These are phyloP conservation scores for Onychomys torridus DNA, from an alignment of 2,797 vertebrate genomes.

Conservation along the genomic window DNA sequence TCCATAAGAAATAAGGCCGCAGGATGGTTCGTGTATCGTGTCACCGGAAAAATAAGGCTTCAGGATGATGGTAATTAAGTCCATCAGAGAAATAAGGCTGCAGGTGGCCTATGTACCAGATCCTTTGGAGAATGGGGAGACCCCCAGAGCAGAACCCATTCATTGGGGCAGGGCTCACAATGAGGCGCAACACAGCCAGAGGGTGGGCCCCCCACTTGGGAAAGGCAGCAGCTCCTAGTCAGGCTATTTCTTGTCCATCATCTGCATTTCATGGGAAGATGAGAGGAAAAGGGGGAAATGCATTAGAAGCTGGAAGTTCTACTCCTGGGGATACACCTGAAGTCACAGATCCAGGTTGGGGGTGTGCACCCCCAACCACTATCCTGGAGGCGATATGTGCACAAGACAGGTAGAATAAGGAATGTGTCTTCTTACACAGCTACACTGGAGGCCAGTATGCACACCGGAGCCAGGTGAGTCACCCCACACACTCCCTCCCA, in stretches of 20 bases:
- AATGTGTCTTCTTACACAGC: background rate
- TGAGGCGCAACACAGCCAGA: background rate
- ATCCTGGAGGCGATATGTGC: background rate
- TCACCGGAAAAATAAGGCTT: constrained; percentile 60
- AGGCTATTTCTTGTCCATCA: constrained; percentile 81
- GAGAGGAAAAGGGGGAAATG: background rate
- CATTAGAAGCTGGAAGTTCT: background rate
- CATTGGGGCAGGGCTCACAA: background rate
- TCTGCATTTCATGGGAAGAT: constrained; percentile 59
- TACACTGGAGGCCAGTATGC: background rate
- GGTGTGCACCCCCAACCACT: no score
- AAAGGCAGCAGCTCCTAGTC: constrained; percentile 53
- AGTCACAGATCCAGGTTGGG: background rate
- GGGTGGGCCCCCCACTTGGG: background rate
- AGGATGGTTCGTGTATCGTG: background rate
- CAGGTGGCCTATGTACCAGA: background rate
- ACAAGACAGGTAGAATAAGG: background rate
- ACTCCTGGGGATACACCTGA: background rate
- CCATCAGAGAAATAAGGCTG: constrained; percentile 55
- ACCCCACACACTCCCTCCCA: background rate
- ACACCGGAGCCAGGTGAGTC: background rate
- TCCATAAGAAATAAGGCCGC: constrained; percentile 26
- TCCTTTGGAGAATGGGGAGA: constrained; percentile 18
- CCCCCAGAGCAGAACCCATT: background rate
- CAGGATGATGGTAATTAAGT: background rate